Evolutionary conservation across 1,140 invertebrate genomes (phyloP).

Genomic region (Euwallacea similis): DNA sequence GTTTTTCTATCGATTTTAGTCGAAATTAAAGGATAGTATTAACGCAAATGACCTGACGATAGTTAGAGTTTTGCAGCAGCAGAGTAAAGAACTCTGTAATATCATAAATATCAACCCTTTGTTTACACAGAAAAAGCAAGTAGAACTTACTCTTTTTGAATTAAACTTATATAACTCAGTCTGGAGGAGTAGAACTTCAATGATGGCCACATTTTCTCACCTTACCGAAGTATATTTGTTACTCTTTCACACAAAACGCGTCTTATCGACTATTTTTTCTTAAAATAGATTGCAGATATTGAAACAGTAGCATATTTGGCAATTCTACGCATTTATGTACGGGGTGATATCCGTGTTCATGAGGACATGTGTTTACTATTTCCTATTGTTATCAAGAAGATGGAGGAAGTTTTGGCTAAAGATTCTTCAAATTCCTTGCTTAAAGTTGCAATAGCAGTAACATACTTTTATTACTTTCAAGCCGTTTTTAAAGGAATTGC

Average conservation of each 20-base stretch:
- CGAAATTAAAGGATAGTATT: constrained; percentile 8
- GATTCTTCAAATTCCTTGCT: background rate
- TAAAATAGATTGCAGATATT: constrained; percentile 7
- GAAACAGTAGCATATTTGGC: too few relatives aligned
- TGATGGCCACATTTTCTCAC: constrained; percentile 20
- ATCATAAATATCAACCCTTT: constrained; percentile 2
- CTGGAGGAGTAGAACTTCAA: constrained; percentile 23
- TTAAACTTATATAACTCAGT: constrained; percentile 5
- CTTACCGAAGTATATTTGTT: constrained; percentile 8
- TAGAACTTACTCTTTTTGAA: constrained; percentile 18
- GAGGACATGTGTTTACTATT: too few relatives aligned
- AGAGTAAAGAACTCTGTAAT: background rate
- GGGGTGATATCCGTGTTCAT: too few relatives aligned
- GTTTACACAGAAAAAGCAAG: constrained; percentile 6
- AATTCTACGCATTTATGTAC: too few relatives aligned
- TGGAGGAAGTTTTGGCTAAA: too few relatives aligned
- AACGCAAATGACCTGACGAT: constrained; percentile 9
- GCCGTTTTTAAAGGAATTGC: background rate
- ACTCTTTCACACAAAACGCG: background rate
- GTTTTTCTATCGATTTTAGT: background rate
- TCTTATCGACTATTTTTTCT: constrained; percentile 2
- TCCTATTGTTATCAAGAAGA: too few relatives aligned
- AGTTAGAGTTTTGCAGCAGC: constrained; percentile 1
- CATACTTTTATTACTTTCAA: background rate
- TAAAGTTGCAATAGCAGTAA: background rate